These are phyloP conservation scores for Hirundo rustica DNA, from an alignment of 2,797 vertebrate genomes.

Conservation along the genomic window DNA sequence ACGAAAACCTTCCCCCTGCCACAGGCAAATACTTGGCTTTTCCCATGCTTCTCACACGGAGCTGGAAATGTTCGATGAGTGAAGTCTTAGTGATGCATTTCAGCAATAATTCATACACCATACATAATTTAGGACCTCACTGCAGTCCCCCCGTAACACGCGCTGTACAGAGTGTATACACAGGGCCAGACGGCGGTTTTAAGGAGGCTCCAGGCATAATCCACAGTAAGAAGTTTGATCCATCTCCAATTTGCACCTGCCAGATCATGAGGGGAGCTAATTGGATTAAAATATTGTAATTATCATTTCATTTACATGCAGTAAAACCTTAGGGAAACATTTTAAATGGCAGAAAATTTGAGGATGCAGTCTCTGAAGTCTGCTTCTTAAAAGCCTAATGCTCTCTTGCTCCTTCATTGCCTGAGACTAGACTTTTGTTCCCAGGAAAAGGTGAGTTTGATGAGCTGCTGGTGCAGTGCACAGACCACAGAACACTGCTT, in stretches of 20 bases:
- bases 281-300: constrained; percentile 70
- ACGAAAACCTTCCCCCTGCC: not conserved
- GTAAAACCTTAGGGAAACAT: constrained; percentile 61
- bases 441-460: not conserved
- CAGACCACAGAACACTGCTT: not conserved
- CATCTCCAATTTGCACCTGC: constrained; percentile 66
- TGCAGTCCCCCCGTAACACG: not conserved
- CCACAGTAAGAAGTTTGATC: constrained; percentile 48
- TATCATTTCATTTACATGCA: constrained; percentile 52
- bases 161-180: not conserved
- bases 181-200: constrained; percentile 14
- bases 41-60: not conserved
- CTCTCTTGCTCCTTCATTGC: not conserved
- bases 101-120: constrained; percentile 59
- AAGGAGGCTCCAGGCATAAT: constrained; percentile 61
- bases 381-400: constrained; percentile 32
- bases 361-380: constrained; percentile 42
- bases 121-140: constrained; percentile 57
- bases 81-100: constrained; percentile 36
- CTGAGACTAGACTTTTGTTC: constrained; percentile 1
- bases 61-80: not conserved
- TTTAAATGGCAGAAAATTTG: constrained; percentile 58
- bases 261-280: constrained; percentile 62
- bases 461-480: not conserved
- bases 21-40: constrained; percentile 14